Percentiles rank a stretch among this genome's conserved stretches.
Conservation (phyloP, 2,888 invertebrate species). For the Ennomos quercinarius region DNA sequence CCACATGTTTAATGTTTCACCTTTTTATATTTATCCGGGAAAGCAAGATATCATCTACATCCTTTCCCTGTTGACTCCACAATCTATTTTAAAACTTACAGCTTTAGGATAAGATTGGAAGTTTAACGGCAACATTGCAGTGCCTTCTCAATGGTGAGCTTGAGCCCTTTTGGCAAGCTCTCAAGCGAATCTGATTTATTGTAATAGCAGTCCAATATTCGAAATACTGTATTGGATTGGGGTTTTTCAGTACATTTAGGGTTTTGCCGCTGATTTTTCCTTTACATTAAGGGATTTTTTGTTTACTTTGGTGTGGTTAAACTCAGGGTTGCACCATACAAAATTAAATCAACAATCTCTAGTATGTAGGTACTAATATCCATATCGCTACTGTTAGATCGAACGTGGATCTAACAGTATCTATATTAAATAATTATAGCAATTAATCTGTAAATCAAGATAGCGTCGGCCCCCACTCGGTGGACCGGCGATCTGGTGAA, state of each 20-base stretch:
- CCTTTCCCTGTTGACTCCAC: conserved; percentile 12
- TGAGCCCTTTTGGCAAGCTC: conserved; percentile 27
- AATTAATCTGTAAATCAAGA: too few relatives aligned
- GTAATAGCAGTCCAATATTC: conserved; percentile 27
- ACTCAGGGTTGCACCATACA: too few relatives aligned
- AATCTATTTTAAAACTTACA: neutral
- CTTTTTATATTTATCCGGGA: conserved; percentile 24
- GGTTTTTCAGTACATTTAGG: conserved; percentile 7
- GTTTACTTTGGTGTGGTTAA: neutral
- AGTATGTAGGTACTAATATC: too few relatives aligned
- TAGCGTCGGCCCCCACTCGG: too few relatives aligned
- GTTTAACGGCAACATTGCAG: conserved; percentile 2
- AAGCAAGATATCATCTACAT: conserved; percentile 24
- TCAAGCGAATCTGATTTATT: conserved; percentile 30
- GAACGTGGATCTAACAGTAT: too few relatives aligned
- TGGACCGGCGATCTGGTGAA: too few relatives aligned
- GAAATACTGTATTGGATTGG: conserved; percentile 22
- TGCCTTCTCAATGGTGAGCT: conserved; percentile 7
- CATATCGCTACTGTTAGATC: too few relatives aligned
- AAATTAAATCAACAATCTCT: too few relatives aligned
- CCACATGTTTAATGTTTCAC: conserved; percentile 28
- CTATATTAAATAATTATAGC: too few relatives aligned
- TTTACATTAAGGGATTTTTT: neutral
- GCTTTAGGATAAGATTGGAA: conserved; percentile 10
- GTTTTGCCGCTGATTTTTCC: conserved; percentile 7